Base-by-base conservation (phyloP, 2,888 invertebrate genomes). In the Tetramorium bicarinatum region DNA sequence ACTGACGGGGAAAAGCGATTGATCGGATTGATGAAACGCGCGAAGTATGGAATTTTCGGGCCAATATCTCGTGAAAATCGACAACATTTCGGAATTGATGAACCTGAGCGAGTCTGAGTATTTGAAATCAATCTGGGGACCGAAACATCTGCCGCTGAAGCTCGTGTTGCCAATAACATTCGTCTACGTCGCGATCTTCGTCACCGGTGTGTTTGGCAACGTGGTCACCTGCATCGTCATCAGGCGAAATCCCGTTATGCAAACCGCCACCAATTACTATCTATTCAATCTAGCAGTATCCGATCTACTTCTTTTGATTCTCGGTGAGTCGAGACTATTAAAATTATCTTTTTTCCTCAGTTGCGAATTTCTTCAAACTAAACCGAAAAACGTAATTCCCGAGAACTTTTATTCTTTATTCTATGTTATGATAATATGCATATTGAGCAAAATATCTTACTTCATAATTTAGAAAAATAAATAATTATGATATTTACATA, bases 251-350 rank as follows among this genome's bases (percentile, higher is more conserved):
- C 96, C 97, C 0, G 96, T 97, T 6, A 97, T 98, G 97, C 98
- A 98, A 92, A 98, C 98, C 0, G 97, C 98, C 0, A 99, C 98
- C 0, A 98, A 99, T 94, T 98, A 98, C 93, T 99, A 98, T 93
- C 95, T 98, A 56, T 98, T 98, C 95, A 98, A 97, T 93, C 95
- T 98, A 95, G 98, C 98, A n/a, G 95, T 98, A 1, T 98, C 98
- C 21, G 98, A 99, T 94, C 95, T 98, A 29, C 96, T 97, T 62
- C 96, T 98, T 75, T 95, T 98, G 9, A 93, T 98, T 8, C 96
- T 98, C 91, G 98, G 98, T 97, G 94, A 97, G 93, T 87, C 47
- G 4, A 47, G 7, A 4, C 41, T 38, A 9, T 25, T 9, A 44
- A 21, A 64, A 44, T 18, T 44, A 44, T 66, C 44, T 25, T 25